Base-by-base conservation (phyloP, 2,888 invertebrate species). In the Caenorhabditis doughertyi region DNA sequence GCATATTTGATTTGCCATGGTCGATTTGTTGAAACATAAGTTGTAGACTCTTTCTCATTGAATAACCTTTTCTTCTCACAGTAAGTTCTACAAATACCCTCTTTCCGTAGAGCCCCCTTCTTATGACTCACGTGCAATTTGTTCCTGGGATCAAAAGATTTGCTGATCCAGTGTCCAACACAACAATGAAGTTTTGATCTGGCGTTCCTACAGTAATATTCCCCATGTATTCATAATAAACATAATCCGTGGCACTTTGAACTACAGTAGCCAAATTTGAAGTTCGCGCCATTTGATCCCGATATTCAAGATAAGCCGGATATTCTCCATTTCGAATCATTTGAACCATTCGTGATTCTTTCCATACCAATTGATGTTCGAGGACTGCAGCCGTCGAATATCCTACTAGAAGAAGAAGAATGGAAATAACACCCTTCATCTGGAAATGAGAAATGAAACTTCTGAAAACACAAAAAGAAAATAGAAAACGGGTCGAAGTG, bases 21-120 rank as follows among this genome's bases (percentile, higher is more conserved):
- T 2, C 92, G 92, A 29, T 93, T 93, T 84, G 93, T 93, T 11
- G 85, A 70, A 11, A 82, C 56, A 44, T 85, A 98, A 0, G 95
- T 94, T n/a, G 93, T 93, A 0, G 98, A 98, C 92, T 95, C 95
- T 73, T 92, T 93, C 90, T 95, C 95, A 94, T 98, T 95, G 92
- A 98, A 98, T 93, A 97, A 98, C 92, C 96, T 95, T 93, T 98
- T 87, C 5, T 62, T 72, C 27, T 76, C 76, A 58, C 87, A 87
- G 39, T 77, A 73, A 9, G 67, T 65, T 39, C 83, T 83, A 58
- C 11, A 82, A 39, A 9, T 51, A 25, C n/a, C n/a, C n/a, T n/a
- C n/a, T n/a, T n/a, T n/a, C n/a, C n/a, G 16, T 9, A 13, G 11
- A 13, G 39, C 16, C 23, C 25, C 18, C n/a, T 47, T 60, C 64